Base-by-base conservation (phyloP, 2,113 vertebrate genomes). In the Halichoeres trimaculatus region DNA sequence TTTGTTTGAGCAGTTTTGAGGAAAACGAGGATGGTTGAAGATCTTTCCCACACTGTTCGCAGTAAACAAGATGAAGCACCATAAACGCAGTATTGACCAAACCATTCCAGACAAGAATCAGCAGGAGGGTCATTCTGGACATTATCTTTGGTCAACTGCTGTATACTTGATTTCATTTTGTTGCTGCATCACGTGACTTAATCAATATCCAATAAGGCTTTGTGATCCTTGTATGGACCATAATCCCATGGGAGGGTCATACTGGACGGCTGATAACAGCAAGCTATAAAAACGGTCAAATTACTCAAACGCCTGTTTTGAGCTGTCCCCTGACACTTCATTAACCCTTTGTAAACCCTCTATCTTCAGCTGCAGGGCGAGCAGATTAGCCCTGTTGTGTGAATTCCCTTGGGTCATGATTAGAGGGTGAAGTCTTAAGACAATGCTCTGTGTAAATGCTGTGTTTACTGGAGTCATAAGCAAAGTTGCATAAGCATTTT, bases 191-290 rank as follows among this genome's bases (percentile, higher is more conserved):
- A 67, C 54, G 35, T 82, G 65, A 75, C 50, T 34, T 81, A 76
- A 91, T 94, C 90, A 82, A 93, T 92, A 92, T 67, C 77, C 83
- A 92, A 89, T 92, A 83, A 90, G 70, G 73, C 74, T 83, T 70
- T 72, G 53, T 84, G 85, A 87, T 85, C 81, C 61, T 67, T 75
- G 45, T 64, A 71, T 65, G 64, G 50, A 20, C 69, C 40, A 13
- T 76, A 67, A 66, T 83, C 85, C 50, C 76, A 41, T 4, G 51
- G 47, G 79, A 78, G 34, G 63, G 2, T 14, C 26, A 51, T 70
- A 82, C 47, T 75, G 82, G 48, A 80, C 59, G 51, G 53, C 48
- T 70, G 76, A 89, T 88, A 89, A 92, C 61, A 66, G 70, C 8
- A 16, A 52, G 24, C 70, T 59, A 61, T 89, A 88, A 89, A 92